Percentiles rank a stretch among this genome's conserved stretches.
Conservation (phyloP, 2,797 vertebrate genomes). For the Enteromius thamalakanensis region DNA sequence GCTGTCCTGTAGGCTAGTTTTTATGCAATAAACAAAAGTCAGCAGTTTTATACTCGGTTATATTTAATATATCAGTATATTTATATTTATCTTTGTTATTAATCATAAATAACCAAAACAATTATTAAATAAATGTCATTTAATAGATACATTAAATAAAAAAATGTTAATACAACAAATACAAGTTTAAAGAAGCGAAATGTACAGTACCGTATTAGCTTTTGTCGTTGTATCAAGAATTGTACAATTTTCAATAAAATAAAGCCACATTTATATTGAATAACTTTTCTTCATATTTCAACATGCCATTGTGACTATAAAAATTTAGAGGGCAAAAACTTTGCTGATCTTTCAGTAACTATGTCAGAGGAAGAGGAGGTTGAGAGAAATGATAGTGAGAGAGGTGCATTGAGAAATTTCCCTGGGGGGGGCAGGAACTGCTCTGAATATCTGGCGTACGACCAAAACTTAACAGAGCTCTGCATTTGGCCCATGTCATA, state of each 20-base stretch:
- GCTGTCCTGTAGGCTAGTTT: not conserved
- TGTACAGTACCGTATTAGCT: not conserved
- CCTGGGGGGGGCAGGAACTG: conserved; percentile 18
- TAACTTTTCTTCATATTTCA: not conserved
- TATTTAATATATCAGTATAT: too few relatives aligned
- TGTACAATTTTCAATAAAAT: not conserved
- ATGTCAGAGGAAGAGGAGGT: conserved; percentile 16
- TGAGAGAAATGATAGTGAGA: conserved; percentile 27
- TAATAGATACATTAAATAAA: too few relatives aligned
- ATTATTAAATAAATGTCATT: too few relatives aligned
- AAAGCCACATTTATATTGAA: not conserved
- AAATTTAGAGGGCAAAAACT: conserved; percentile 30
- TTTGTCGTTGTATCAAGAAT: not conserved
- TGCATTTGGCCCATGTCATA: conserved; percentile 40
- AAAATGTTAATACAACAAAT: too few relatives aligned
- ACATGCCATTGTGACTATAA: not conserved
- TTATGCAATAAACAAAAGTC: not conserved
- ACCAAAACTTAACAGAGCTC: conserved; percentile 46
- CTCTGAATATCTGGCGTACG: conserved; percentile 40
- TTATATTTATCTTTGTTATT: not conserved
- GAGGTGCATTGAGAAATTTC: conserved; percentile 42
- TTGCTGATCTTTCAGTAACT: conserved; percentile 48
- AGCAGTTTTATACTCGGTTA: not conserved
- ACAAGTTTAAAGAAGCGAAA: not conserved
- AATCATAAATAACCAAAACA: too few relatives aligned